These are phyloP conservation scores for Corythaixoides concolor DNA, from an alignment of 2,113 vertebrate genomes.

Conservation along the genomic window DNA sequence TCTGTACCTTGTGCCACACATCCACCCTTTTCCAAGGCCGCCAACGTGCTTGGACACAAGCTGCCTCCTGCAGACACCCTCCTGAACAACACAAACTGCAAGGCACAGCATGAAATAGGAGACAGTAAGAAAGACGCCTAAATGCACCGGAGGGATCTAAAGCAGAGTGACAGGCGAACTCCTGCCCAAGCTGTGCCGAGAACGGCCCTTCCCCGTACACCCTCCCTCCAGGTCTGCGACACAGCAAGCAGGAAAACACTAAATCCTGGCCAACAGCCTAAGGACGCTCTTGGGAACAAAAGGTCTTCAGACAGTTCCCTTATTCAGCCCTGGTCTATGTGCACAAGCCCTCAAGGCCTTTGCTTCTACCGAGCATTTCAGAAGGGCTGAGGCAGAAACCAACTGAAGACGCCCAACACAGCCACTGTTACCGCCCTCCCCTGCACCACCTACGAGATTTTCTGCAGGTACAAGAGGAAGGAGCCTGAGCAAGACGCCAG, in stretches of 20 bases:
- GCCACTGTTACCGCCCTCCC: neutral
- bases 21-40: accelerated
- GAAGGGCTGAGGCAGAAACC: neutral
- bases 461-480: neutral
- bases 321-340: accelerated
- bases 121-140: too few species aligned
- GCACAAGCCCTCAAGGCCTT: neutral
- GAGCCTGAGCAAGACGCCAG: neutral
- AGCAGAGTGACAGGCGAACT: too few species aligned
- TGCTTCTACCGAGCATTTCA: neutral
- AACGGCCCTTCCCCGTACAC: neutral
- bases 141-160: neutral
- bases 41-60: too few species aligned
- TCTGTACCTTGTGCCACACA: accelerated
- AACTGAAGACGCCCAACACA: too few species aligned
- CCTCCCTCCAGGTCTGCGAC: neutral
- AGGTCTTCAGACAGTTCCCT: neutral
- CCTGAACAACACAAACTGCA: neutral
- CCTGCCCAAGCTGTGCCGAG: neutral
- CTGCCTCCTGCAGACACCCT: neutral
- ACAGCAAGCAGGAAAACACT: neutral
- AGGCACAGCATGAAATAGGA: neutral
- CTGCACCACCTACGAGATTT: accelerated
- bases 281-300: neutral
- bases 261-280: too few species aligned